Base-by-base conservation (phyloP, 1,140 invertebrate species). In the Popillia japonica region DNA sequence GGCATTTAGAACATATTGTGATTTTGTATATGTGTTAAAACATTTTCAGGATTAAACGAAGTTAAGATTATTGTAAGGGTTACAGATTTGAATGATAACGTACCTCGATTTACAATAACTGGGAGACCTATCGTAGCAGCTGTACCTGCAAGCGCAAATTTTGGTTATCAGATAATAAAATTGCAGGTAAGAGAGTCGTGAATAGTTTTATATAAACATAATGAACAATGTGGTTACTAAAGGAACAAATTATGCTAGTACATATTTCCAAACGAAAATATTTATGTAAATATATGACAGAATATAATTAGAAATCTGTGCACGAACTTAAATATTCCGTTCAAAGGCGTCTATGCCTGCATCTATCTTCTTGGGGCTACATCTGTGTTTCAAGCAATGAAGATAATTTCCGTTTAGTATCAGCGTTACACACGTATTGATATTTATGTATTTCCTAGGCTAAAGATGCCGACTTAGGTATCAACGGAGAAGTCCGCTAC, bases 41-140 rank as follows among this genome's bases (percentile, higher is more conserved):
- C 75, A 73, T 81, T 85, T 86, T 6, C 77, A 89, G 88, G 87
- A 59, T 85, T 88, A 40, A 92, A 92, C 82, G 91, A 92, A 86
- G 90, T 93, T 0, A 92, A 92, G 84, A 88, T 94, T 0, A 88
- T 95, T 0, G 90, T 96, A 4, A 90, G 91, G 81, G 91, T 96
- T 55, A 90, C 91, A 41, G 95, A 96, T 86, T 90, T 93, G 4
- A 96, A 96, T 83, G 94, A 96, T 83, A 96, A 96, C 84, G 86
- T 92, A 3, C 95, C 95, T 0, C 90, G 90, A 80, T 96, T 96
- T 85, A 89, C 89, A 3, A 89, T 89, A 41, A 91, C 90, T 40
- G 93, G 93, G 10, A 87, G 92, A 74, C 94, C 94, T 0, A 90
- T 95, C 59, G 90, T 96, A 0, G 93, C 94, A 0, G 94, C 94